Percentiles rank a stretch among this genome's conserved stretches.
Evolutionary conservation across 2,888 invertebrate genomes (phyloP).

Genomic region (Drosophila diplacantha): DNA sequence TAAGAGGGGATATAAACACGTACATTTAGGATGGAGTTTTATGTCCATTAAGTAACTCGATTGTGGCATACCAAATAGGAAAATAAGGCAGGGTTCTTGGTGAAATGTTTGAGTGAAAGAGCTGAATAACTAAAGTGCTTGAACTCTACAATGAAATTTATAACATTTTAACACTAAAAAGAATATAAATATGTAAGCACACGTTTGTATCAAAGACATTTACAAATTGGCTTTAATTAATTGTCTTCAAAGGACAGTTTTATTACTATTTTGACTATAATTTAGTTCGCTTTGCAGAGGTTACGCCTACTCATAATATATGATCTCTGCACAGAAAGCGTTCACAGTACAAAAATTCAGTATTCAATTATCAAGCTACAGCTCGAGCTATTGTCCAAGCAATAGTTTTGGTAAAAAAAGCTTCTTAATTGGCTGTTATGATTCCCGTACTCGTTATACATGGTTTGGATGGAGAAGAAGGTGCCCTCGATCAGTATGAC

Average conservation of each 20-base stretch:
- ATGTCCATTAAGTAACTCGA: neutral
- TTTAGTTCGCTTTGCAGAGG: no score
- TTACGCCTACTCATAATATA: no score
- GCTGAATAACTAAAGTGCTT: neutral
- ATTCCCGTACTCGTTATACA: conserved; percentile 2
- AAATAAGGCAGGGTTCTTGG: neutral
- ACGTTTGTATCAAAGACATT: no score
- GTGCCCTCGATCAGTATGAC: conserved; percentile 21
- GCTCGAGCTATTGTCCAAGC: neutral
- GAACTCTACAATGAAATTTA: neutral
- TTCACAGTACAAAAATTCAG: neutral
- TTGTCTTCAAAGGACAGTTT: no score
- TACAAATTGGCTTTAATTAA: no score
- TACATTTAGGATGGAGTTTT: neutral
- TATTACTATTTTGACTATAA: no score
- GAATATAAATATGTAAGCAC: neutral
- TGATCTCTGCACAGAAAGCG: no score
- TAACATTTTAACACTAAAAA: no score
- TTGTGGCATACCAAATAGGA: neutral
- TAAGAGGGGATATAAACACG: neutral
- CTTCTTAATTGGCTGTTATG: neutral
- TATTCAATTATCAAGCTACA: neutral
- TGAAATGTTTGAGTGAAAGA: neutral
- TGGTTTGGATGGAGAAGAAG: neutral
- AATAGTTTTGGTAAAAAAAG: neutral